Evolutionary conservation across 2,888 invertebrate species (phyloP).

Genomic region (Opisthograptis luteolata): DNA sequence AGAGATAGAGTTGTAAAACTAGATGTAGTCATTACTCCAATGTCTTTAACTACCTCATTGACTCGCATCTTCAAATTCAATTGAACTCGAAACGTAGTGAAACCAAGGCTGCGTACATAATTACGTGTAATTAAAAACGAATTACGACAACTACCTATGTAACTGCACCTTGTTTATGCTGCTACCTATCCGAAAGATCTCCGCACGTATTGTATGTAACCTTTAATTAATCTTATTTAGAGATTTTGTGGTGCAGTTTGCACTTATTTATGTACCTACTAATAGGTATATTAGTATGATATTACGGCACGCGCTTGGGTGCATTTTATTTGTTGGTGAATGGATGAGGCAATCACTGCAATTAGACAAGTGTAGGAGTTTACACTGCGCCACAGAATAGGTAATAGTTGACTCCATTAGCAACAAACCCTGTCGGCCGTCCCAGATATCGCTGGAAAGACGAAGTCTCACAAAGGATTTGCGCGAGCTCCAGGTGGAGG

Average conservation of each 20-base stretch:
- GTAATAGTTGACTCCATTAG: no score
- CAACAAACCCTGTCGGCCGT: no score
- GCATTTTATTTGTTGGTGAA: constrained; percentile 1
- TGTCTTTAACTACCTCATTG: neutral
- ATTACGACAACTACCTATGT: constrained; percentile 49
- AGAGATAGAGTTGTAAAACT: neutral
- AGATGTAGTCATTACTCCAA: neutral
- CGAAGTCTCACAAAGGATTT: no score
- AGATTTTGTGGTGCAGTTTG: constrained; percentile 17
- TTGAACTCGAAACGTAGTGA: constrained; percentile 52
- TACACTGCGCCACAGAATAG: no score
- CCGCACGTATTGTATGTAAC: constrained; percentile 11
- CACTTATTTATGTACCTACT: constrained; percentile 18
- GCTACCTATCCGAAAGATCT: constrained; percentile 30
- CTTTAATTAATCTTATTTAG: constrained; percentile 1
- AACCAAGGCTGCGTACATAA: constrained; percentile 53
- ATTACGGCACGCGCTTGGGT: neutral
- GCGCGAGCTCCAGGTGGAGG: no score
- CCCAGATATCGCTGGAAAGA: no score
- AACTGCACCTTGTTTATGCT: constrained; percentile 35
- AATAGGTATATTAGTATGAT: constrained; percentile 1
- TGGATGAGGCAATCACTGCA: no score
- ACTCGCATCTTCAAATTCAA: constrained; percentile 31
- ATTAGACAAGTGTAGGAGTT: no score
- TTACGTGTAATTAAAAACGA: constrained; percentile 55